A percentile compares a stretch with the other conserved stretches of the same genome.
phyloP scores from a whole-genome alignment of 1,140 invertebrate genomes.

The Euura saliciscinereae region DNA sequence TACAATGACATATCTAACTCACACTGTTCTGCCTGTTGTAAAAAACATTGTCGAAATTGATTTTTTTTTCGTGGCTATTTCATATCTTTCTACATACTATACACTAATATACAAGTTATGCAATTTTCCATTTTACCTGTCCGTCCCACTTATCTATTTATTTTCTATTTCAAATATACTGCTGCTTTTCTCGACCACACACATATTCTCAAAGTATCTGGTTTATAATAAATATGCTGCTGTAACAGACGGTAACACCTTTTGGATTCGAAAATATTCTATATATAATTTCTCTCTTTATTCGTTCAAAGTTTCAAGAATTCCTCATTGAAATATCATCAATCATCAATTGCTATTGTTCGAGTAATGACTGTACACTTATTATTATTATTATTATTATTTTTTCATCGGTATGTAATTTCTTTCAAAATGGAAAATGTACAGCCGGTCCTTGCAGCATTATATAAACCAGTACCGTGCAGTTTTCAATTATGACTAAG shows the following conservation, averaged over 20 bases:
- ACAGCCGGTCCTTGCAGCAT: not conserved
- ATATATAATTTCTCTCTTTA: no score
- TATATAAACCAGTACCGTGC: not conserved
- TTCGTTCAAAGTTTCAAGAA: no score
- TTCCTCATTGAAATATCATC: no score
- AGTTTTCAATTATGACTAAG: not conserved
- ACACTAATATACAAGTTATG: slow-evolving; percentile 63
- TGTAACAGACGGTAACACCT: not conserved
- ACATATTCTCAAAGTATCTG: not conserved
- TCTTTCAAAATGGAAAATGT: no score
- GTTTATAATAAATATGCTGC: slow-evolving; percentile 2
- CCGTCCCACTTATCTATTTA: slow-evolving; percentile 55
- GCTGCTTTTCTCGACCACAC: not conserved
- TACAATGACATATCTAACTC: slow-evolving; percentile 47
- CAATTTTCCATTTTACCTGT: slow-evolving; percentile 52
- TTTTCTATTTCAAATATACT: slow-evolving; percentile 8
- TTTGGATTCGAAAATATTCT: no score
- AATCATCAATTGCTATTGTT: no score
- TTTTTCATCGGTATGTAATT: no score
- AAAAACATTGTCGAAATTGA: slow-evolving; percentile 62
- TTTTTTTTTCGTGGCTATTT: slow-evolving; percentile 50
- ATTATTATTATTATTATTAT: no score
- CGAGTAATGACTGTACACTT: no score
- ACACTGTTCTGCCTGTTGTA: slow-evolving; percentile 57
- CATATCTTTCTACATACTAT: slow-evolving; percentile 59